Evolutionary conservation across 2,113 vertebrate species (phyloP).

Genomic region (Damaliscus lunatus): DNA sequence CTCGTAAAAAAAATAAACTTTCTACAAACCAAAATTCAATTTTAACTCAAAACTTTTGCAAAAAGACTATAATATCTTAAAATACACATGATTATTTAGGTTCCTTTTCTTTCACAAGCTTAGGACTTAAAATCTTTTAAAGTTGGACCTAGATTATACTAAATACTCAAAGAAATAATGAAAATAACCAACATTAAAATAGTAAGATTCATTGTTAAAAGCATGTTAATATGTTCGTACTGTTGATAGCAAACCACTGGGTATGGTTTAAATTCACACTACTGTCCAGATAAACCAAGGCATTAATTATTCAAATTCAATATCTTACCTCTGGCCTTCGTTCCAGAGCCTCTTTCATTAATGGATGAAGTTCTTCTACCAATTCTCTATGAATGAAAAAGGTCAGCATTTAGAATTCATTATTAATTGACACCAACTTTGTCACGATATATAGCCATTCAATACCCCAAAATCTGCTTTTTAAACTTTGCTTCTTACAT

Average conservation of each 20-base stretch:
- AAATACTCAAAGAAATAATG: neutral
- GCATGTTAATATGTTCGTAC: neutral
- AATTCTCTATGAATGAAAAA: slow-evolving; percentile 85
- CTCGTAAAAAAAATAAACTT: neutral
- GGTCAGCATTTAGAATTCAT: neutral
- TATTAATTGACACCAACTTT: neutral
- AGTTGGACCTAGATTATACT: neutral
- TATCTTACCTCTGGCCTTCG: slow-evolving; percentile 94
- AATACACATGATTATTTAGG: neutral
- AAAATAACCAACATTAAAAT: neutral
- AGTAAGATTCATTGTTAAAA: slow-evolving; percentile 1
- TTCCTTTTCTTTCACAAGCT: neutral
- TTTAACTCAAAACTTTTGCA: neutral
- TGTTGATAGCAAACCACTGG: neutral
- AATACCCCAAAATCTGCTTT: neutral
- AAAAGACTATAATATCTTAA: neutral
- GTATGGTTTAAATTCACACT: slow-evolving; percentile 12
- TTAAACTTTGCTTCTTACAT: neutral
- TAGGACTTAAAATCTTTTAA: slow-evolving; percentile 6
- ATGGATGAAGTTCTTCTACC: slow-evolving; percentile 97
- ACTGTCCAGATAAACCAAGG: neutral
- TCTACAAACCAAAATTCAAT: neutral
- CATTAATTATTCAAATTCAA: slow-evolving; percentile 31
- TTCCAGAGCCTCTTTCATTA: slow-evolving; percentile 99
- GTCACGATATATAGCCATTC: neutral